A percentile compares a stretch with the other conserved stretches of the same genome.
phyloP scores from a whole-genome alignment of 2,797 vertebrate genomes.

The Hylomyscus alleni region DNA sequence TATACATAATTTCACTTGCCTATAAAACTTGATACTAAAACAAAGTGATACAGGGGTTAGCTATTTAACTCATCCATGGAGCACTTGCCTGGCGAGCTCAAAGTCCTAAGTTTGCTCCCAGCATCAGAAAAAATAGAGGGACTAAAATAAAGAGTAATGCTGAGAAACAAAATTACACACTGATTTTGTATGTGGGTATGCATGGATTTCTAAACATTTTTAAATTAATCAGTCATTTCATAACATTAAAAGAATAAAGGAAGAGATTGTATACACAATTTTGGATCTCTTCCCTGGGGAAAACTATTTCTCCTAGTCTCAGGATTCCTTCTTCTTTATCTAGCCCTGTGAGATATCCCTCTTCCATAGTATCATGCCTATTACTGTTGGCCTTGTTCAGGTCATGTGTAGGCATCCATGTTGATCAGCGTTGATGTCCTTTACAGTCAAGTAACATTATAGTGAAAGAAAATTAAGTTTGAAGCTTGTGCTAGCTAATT shows the following conservation, averaged over 20 bases:
- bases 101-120: background rate
- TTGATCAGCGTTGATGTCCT: background rate
- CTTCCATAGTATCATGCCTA: background rate
- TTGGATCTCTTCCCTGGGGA: background rate
- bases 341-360: background rate
- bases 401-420: background rate
- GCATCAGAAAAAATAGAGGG: background rate
- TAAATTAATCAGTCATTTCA: background rate
- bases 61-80: background rate
- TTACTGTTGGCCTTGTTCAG: background rate
- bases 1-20: background rate
- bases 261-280: background rate
- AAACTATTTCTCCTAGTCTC: no score
- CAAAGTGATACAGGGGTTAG: background rate
- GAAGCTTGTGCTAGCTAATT: no score
- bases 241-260: constrained; percentile 13
- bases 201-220: background rate
- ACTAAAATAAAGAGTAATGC: background rate
- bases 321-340: background rate
- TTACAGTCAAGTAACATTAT: background rate
- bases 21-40: background rate
- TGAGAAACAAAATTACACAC: background rate
- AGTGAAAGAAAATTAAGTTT: no score
- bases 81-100: background rate
- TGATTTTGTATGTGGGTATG: background rate